Percentiles rank a stretch among this genome's conserved stretches.
Evolutionary conservation across 2,888 invertebrate genomes (phyloP).

Genomic region (Drosophila gaucha): DNA sequence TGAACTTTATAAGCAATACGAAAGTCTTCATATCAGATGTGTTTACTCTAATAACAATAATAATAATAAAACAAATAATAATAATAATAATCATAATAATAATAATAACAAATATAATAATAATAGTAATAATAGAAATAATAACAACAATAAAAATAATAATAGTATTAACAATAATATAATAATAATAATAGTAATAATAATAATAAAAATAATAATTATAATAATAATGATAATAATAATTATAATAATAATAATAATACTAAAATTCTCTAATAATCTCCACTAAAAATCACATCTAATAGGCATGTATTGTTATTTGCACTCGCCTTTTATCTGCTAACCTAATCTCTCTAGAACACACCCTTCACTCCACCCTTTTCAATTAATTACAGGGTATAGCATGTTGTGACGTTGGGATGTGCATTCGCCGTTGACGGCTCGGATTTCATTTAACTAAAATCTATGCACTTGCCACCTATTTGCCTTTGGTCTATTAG

Average conservation of each 20-base stretch:
- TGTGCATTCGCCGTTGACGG: constrained; percentile 27
- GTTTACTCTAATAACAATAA: no score
- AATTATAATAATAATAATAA: neutral
- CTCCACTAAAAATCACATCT: neutral
- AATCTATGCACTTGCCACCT: constrained; percentile 11
- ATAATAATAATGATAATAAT: neutral
- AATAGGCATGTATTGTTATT: no score
- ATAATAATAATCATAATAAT: neutral
- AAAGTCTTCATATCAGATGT: no score
- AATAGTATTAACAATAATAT: neutral
- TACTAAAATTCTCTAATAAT: no score
- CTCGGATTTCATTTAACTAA: constrained; percentile 42
- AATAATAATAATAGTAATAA: neutral
- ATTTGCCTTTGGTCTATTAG: constrained; percentile 25
- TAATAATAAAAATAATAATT: neutral
- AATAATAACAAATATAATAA: neutral
- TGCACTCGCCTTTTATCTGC: no score
- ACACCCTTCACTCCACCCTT: no score
- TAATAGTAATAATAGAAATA: neutral
- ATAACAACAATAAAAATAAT: neutral
- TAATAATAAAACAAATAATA: no score
- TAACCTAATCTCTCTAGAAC: no score
- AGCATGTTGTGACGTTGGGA: constrained; percentile 2
- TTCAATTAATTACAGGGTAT: neutral
- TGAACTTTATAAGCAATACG: no score